Base-by-base conservation (phyloP, 2,797 vertebrate genomes). In the Mormyrops attenuatus region DNA sequence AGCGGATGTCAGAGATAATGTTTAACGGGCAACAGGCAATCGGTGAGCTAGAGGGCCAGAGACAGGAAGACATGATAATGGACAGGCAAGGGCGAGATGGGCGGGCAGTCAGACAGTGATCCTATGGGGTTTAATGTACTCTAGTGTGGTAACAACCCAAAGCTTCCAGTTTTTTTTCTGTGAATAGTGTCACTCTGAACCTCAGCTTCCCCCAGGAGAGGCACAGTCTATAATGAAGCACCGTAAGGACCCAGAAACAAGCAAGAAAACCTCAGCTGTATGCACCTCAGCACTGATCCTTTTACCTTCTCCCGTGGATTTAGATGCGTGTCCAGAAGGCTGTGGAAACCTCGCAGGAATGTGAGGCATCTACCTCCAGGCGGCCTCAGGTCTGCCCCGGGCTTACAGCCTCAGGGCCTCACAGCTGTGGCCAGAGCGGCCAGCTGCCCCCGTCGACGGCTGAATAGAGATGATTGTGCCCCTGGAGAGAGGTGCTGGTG, bases 131-230 rank as follows among this genome's bases (percentile, higher is more conserved):
- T 87, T 63, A 22, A 50, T 53, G n/a, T 20, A 88, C 88, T 92
- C 53, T 57, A 88, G 85, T 88, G 90, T 84, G 63, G 13, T 57
- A 22, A 90, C 91, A 5, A 6, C 26, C 57, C 89, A 52, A 69
- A 7, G 60, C 47, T 57, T 85, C 55, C 22, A 22, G 34, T 84
- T 84, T 38, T 30, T 30, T 34, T 44, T 82, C 44, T 85, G n/a
- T 57, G 88, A 20, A 6, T 30, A 87, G 26, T 88, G 89, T 92
- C 90, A 90, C 88, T 90, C 89, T 92, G 88, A 91, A 90, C 91
- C 89, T 69, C 2, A 13, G 90, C 57, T n/a, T 89, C 88, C 90
- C 89, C 6, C 47, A 91, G 90, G 90, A 77, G 73, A 91, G 8
- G 8, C 88, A 91, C 73, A 82, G 90, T 89, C 89, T 89, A 47